Conservation (phyloP, 1,140 invertebrate genomes). For the Coenobita brevimanus region DNA sequence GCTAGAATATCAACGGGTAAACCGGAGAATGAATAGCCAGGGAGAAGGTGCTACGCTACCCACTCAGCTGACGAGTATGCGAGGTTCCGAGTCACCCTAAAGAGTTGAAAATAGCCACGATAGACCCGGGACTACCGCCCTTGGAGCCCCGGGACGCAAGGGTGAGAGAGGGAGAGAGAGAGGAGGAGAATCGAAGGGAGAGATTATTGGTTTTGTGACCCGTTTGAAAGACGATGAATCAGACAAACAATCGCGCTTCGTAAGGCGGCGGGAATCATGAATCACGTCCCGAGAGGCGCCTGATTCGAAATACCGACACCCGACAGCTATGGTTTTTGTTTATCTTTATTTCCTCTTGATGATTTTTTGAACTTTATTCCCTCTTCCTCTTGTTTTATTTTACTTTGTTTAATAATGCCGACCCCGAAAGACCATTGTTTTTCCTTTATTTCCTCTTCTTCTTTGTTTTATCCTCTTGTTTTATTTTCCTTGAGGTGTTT, state of each 20-base stretch:
- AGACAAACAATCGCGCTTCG: constrained; percentile 61
- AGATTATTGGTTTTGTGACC: constrained; percentile 64
- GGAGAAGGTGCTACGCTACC: too few species aligned
- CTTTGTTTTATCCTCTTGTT: background rate
- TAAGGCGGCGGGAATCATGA: constrained; percentile 64
- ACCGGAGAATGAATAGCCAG: too few species aligned
- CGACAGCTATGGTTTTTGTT: constrained; percentile 10
- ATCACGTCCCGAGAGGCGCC: constrained; percentile 40
- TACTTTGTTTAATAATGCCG: background rate
- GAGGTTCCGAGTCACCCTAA: constrained; percentile 19
- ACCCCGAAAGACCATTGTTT: background rate
- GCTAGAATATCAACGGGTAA: too few species aligned
- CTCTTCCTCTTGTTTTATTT: background rate
- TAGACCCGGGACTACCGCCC: constrained; percentile 15
- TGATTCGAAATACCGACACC: background rate
- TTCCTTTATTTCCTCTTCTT: background rate
- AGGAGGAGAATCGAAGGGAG: constrained; percentile 55
- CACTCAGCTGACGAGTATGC: too few species aligned
- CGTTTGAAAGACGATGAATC: constrained; percentile 43
- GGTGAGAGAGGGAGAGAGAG: background rate
- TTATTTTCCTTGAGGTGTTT: background rate
- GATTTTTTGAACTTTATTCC: background rate
- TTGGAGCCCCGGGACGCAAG: background rate
- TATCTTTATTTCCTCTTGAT: background rate
- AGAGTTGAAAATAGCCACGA: constrained; percentile 44